Conservation (phyloP, 2,797 vertebrate species). For the Coilia nasus region DNA sequence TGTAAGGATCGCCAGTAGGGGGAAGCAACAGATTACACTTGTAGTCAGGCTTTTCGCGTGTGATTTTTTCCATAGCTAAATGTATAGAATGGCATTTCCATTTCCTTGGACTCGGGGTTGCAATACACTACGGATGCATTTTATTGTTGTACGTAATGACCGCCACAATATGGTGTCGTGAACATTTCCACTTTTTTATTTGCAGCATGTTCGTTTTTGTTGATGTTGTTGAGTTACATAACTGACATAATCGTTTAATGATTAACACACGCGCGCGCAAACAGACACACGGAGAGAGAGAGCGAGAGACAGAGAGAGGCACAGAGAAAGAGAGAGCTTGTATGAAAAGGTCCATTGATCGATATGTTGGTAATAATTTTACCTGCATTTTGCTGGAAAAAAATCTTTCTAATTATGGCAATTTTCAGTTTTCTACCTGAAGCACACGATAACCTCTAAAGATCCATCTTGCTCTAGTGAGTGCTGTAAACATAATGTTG, state of each 20-base stretch:
- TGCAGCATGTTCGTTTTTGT: neutral
- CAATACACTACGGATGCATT: neutral
- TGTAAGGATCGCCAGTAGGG: neutral
- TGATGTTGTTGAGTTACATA: conserved; percentile 13
- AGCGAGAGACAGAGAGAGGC: neutral
- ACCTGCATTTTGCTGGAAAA: neutral
- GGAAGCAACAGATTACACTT: conserved; percentile 36
- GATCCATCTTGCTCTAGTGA: too few species aligned
- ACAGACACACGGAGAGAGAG: neutral
- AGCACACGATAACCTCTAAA: too few species aligned
- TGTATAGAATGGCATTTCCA: neutral
- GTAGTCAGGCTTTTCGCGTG: neutral
- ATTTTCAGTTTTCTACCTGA: neutral
- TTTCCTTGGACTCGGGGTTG: neutral
- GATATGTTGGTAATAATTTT: neutral
- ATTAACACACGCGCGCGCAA: neutral
- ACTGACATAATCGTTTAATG: conserved; percentile 16
- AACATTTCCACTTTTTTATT: neutral
- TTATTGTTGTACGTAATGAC: neutral
- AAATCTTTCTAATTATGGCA: neutral
- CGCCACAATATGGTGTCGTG: neutral
- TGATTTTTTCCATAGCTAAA: conserved; percentile 3
- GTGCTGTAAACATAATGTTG: too few species aligned
- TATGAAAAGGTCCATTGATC: neutral
- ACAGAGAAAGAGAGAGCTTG: neutral